Base-by-base conservation (phyloP, 2,113 vertebrate genomes). In the Hippocampus zosterae region DNA sequence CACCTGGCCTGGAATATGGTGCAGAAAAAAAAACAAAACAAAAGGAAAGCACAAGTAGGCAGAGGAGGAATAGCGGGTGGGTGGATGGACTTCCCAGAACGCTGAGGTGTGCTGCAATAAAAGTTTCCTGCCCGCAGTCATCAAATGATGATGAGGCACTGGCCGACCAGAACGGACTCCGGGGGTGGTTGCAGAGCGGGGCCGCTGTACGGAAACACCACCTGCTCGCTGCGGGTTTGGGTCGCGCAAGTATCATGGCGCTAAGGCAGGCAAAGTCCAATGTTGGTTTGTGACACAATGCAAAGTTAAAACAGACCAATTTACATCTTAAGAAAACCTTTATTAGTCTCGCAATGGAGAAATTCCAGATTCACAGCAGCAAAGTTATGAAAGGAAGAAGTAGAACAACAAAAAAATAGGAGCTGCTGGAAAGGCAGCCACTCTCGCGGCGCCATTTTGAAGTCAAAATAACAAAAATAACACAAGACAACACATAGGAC, bases 81-180 rank as follows among this genome's bases (percentile, higher is more conserved):
- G 82, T 67, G 83, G 84, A 82, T 76, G 76, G 81, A 76, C 81
- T 82, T 77, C 84, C 84, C 74, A 81, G 81, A 90, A 88, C 33
- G 85, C 85, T 81, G 86, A 87, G 85, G 81, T 87, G 80, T 85
- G 82, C 76, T 72, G 88, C 89, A 89, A 88, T 90, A 90, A 92
- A 88, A 81, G 76, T 75, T 67, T 42, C 73, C 84, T 75, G 79
- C 76, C 76, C 84, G 81, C 81, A 27, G 85, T 50, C 87, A 25
- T 86, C 83, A 84, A 84, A 83, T 82, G 85, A 83, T 80, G 85
- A 84, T 81, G 82, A 86, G 85, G 82, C 84, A 67, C 84, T 86
- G 86, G 88, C 79, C 80, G 71, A 78, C 61, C 16, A 50, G 46
- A 16, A 18, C 16, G 46, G 46, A 78, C 87, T 80, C 83, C 46